Conservation (phyloP, 2,888 invertebrate genomes). For the Macroteleia sp. region DNA sequence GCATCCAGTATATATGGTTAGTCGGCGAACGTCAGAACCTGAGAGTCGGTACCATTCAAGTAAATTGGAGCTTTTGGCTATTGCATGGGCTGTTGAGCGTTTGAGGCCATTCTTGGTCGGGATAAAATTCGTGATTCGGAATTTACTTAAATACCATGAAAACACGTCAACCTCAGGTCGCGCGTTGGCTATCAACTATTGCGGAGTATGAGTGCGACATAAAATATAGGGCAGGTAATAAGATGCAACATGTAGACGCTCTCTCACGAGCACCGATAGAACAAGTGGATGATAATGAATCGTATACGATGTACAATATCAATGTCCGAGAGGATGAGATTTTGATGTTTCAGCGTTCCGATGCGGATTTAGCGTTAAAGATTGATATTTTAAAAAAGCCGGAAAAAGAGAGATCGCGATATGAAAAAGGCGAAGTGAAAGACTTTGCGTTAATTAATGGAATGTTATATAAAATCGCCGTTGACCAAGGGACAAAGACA, state of each 20-base stretch:
- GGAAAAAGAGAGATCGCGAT: background rate
- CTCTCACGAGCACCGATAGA: constrained; percentile 40
- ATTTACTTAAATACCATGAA: constrained; percentile 61
- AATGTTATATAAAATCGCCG: constrained; percentile 25
- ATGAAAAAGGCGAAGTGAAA: constrained; percentile 3
- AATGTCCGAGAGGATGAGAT: constrained; percentile 10
- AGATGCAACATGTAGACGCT: constrained; percentile 63
- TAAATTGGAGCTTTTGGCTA: background rate
- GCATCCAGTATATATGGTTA: background rate
- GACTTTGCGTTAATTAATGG: constrained; percentile 34
- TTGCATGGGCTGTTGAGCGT: background rate
- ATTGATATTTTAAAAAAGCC: constrained; percentile 7
- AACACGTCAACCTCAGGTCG: constrained; percentile 67
- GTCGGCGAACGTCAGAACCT: background rate
- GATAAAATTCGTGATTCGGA: background rate
- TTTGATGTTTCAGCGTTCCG: constrained; percentile 8
- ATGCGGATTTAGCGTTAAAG: constrained; percentile 7
- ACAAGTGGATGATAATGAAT: background rate
- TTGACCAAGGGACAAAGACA: background rate
- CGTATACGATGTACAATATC: constrained; percentile 1
- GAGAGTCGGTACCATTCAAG: background rate
- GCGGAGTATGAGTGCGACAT: constrained; percentile 50
- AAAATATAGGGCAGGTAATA: constrained; percentile 31
- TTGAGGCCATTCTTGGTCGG: background rate
- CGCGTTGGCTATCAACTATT: constrained; percentile 47